Evolutionary conservation across 1,140 invertebrate species (phyloP), one percentile per base, ranked within the genome.

Genomic region (Drosophila lini): DNA sequence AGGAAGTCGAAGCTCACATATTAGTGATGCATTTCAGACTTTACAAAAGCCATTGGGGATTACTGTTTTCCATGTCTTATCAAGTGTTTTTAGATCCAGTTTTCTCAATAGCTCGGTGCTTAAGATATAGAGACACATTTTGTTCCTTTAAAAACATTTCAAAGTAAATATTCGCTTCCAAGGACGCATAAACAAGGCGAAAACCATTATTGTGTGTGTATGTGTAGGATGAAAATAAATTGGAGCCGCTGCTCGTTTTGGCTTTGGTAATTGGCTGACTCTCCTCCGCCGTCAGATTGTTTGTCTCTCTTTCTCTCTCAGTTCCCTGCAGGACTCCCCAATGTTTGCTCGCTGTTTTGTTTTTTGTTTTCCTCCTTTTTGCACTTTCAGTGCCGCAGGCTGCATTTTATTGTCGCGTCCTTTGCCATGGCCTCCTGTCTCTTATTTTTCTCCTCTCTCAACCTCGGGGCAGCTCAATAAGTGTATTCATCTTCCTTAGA

Each of bases 401-500:
- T 84, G 81, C 78, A 74, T 78, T 84, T 84, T 81, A 84, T 86
- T 85, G 81, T 86, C 61, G 55, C 45, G 60, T 74, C 60, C 38
- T 64, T 74, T 64, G 69, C 36, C 59, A 73, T 55, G 34, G 65
- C 47, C 42, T 45, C 3, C 16, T 40, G 32, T 34, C 34, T 31
- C 25, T 75, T 60, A 38, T 41, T 53, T 57, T 11, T 45, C 44
- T 42, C 34, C 25, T n/a, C 11, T 32, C 34, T 58, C 50, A 75
- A 28, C 74, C 48, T 67, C 63, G 48, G 62, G 74, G 47, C 68
- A 78, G 73, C 78, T 64, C 81, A 84, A 84, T 83, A 81, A 69
- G 58, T 58, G 57, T 78, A 57, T 50, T 42, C 65, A 74, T 40
- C 48, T 68, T 36, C 56, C 10, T 11, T 25, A 25, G 16, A 10